Evolutionary conservation across 2,888 invertebrate species (phyloP).

Genomic region (Tachina lurida): DNA sequence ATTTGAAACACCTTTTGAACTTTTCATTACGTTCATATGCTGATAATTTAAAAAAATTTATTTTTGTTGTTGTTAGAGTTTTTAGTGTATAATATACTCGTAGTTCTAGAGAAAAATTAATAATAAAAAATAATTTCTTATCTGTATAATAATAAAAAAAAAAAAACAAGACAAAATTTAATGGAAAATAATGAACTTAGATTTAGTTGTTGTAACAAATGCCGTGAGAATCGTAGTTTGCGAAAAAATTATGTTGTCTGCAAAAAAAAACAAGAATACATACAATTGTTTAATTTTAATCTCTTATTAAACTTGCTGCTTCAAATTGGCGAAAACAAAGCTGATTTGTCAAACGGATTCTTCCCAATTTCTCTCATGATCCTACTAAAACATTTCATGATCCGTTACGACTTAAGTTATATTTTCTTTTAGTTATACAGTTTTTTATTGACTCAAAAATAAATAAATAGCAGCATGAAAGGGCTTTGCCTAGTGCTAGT

Average conservation of each 20-base stretch:
- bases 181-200: not conserved
- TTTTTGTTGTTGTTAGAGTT: not conserved
- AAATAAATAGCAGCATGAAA: conserved; percentile 74
- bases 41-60: conserved; percentile 56
- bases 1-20: conserved; percentile 57
- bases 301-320: no score
- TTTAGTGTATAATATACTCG: conserved; percentile 8
- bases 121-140: conserved; percentile 32
- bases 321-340: no score
- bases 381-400: no score
- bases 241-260: no score
- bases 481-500: conserved; percentile 76
- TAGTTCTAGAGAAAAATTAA: conserved; percentile 5
- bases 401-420: not conserved
- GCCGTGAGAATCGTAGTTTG: not conserved
- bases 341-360: no score
- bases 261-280: no score
- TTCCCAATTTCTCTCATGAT: no score
- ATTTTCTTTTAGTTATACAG: conserved; percentile 31
- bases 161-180: conserved; percentile 3
- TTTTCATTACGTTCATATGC: conserved; percentile 62
- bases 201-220: no score
- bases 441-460: not conserved
- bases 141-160: conserved; percentile 13
- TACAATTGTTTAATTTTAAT: no score